phyloP scores from a whole-genome alignment of 2,797 vertebrate species.

The Squalus acanthias region DNA sequence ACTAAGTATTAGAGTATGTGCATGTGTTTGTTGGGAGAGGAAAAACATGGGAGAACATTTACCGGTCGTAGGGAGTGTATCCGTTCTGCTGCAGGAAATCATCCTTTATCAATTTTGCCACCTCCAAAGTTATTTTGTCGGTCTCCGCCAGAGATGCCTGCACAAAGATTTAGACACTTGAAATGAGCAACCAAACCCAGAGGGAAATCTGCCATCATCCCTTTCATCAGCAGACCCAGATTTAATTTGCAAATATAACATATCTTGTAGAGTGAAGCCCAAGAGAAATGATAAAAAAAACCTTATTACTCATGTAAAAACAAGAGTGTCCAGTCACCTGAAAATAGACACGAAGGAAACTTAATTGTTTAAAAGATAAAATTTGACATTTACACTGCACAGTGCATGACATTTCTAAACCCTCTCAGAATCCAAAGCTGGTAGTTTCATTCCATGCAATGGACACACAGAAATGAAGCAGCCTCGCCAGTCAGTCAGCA shows the following conservation, averaged over 20 bases:
- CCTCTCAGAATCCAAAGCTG: not conserved
- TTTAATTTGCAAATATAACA: not conserved
- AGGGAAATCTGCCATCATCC: too few species aligned
- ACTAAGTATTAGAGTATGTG: not conserved
- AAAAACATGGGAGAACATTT: conserved; percentile 41
- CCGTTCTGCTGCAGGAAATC: conserved; percentile 98
- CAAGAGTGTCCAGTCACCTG: not conserved
- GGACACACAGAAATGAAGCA: not conserved
- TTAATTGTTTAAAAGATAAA: not conserved
- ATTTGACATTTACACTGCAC: not conserved
- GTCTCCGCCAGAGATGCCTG: conserved; percentile 94
- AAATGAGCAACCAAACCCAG: conserved; percentile 17
- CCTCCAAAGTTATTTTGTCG: conserved; percentile 96
- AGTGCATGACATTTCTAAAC: not conserved
- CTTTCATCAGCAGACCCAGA: not conserved
- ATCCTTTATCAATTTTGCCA: conserved; percentile 95
- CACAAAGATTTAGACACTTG: conserved; percentile 42
- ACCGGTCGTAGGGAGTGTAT: conserved; percentile 95
- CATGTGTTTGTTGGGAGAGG: not conserved
- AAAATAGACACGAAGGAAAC: not conserved
- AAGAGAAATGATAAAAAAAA: not conserved
- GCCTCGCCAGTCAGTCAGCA: not conserved
- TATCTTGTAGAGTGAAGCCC: not conserved
- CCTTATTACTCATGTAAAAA: not conserved
- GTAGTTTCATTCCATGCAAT: not conserved